Evolutionary conservation across 92 coral and sea anemone species (phyloP), one percentile per base, ranked within the genome.

Genomic region (Porites cylindrica): DNA sequence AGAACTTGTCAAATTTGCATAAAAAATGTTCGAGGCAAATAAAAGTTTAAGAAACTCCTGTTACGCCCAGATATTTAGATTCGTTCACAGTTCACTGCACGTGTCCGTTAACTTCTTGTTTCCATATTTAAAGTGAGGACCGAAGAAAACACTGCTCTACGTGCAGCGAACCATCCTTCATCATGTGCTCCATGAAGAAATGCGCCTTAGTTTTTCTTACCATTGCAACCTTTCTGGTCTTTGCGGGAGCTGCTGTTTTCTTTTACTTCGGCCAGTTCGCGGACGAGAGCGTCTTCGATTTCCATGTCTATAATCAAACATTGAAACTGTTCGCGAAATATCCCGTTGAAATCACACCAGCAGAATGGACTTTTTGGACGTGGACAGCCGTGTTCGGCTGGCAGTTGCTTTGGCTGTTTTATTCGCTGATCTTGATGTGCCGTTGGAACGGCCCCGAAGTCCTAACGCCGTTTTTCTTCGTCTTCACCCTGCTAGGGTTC

Each of bases 301-400:
- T 90, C 85, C 90, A 92, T 90, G 85, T 93, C 38, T 89, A 91
- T 73, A 93, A 95, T 29, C 89, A 84, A 21, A 95, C 98, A 53
- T 60, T 78, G 9, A 74, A 85, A 67, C 89, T 92, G 79, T 93
- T 93, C 50, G 88, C 87, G 59, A 88, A 81, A 52, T 92, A 84
- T 78, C 90, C 82, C 73, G 82, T 93, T 51, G 84, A 88, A 74
- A 88, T 95, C 60, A 93, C 98, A 29, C 98, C 98, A 10, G 85
- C 90, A 11, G 76, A 84, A 82, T 95, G 98, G 98, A 91, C 96
- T 0, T 89, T 96, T 88, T 93, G 96, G 98, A 91, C 92, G 20
- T 95, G 96, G 98, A 93, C 94, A 2, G 92, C 92, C 1, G 98
- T 95, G 52, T 91, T 89, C 26, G 98, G 94, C 21, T 95, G 98